Percentiles rank a stretch among this genome's conserved stretches.
Conservation (phyloP, 2,797 vertebrate genomes). For the Sylvia borin region DNA sequence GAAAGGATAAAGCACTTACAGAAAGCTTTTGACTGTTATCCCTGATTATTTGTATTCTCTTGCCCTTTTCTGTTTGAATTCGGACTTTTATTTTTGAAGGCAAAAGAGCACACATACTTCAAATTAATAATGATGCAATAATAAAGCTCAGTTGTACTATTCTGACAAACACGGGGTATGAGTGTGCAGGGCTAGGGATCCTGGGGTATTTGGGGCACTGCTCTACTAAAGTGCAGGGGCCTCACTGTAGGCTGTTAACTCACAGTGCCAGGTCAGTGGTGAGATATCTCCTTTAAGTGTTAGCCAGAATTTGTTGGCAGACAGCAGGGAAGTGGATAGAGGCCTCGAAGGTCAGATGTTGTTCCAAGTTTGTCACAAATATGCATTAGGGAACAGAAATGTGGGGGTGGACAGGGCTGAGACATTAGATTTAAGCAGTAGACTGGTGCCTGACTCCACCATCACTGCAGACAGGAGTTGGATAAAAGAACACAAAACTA, state of each 20-base stretch:
- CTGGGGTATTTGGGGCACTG: background rate
- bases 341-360: constrained; percentile 32
- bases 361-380: constrained; percentile 66
- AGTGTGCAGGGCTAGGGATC: background rate
- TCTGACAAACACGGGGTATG: background rate
- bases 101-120: background rate
- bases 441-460: constrained; percentile 25
- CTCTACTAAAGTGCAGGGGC: constrained; percentile 11
- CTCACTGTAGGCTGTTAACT: constrained; percentile 29
- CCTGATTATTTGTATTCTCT: background rate
- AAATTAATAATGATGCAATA: constrained; percentile 3
- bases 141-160: background rate
- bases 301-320: constrained; percentile 63
- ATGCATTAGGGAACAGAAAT: background rate
- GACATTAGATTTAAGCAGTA: background rate
- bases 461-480: background rate
- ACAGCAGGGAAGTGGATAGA: constrained; percentile 29
- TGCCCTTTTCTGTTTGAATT: background rate
- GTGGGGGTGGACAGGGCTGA: constrained; percentile 11
- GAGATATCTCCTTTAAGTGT: constrained; percentile 56
- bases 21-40: background rate
- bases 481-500: background rate
- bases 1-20: background rate
- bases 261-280: constrained; percentile 47
- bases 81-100: constrained; percentile 20